Base-by-base conservation (phyloP, 2,797 vertebrate genomes). In the Tamandua tetradactyla region DNA sequence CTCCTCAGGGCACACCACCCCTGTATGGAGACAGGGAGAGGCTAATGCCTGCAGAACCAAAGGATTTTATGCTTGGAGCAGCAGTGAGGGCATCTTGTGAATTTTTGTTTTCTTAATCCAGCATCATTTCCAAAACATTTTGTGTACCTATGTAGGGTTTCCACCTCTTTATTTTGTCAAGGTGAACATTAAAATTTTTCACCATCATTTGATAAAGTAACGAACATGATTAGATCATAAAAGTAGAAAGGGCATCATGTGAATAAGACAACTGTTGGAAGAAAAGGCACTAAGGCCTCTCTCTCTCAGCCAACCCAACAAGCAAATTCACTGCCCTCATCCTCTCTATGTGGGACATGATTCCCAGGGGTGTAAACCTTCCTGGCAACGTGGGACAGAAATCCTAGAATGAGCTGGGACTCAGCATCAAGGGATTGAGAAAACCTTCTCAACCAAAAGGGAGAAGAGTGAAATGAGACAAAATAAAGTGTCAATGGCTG, bases 11-110 rank as follows among this genome's bases (percentile, higher is more conserved):
- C 30, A 17, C 47, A 0, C 1, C 9, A n/a, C 27, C 5, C 18
- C 35, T 23, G 7, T 0, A 6, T 0, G 0, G 7, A 7, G 72
- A 1, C 2, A 10, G 3, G 55, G 47, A 55, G 14, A 10, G 15
- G 5, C 47, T 3, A 2, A 55, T 0, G 9, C 61, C 30, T 52
- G 7, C 23, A n/a, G 47, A 64, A 14, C 22, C 1, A 4, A 10
- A 22, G 71, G 23, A 12, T 10, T 37, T 23, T 37, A 13, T 8
- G 12, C 14, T 44, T 49, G 66, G 32, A 9, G 15, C 25, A 30
- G 23, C 42, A 47, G 1, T n/a, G 6, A 37, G 17, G 17, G 6
- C 9, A 3, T 64, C n/a, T n/a, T 64, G 25, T 30, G 5, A 44
- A 15, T 71, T 1, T 6, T 37, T 40, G 30, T 57, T 84, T 75